Conservation (phyloP, 2,888 invertebrate species). For the Hypolimnas misippus region DNA sequence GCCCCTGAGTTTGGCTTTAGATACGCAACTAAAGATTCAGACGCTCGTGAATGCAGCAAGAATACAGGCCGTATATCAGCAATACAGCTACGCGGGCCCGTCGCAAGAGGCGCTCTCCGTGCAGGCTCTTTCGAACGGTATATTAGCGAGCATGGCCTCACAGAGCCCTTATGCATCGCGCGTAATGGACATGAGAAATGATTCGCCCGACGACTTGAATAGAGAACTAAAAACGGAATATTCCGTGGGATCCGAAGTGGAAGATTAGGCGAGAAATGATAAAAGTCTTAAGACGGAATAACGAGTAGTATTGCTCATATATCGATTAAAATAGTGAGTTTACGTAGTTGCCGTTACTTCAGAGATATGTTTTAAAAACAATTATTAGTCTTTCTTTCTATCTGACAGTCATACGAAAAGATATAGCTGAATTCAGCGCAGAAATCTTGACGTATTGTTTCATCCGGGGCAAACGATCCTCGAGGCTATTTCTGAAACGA, state of each 20-base stretch:
- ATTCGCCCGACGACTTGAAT: slow-evolving; percentile 72
- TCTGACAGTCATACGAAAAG: too few relatives aligned
- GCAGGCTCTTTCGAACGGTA: slow-evolving; percentile 77
- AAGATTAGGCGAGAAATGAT: slow-evolving; percentile 57
- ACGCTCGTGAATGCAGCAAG: slow-evolving; percentile 75
- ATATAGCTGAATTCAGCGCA: not conserved
- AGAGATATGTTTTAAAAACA: not conserved
- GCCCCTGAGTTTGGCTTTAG: slow-evolving; percentile 74
- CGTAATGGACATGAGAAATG: slow-evolving; percentile 61
- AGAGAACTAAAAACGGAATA: slow-evolving; percentile 72
- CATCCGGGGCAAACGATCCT: not conserved
- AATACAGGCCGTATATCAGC: slow-evolving; percentile 79
- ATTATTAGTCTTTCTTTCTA: not conserved
- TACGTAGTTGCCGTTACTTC: slow-evolving; percentile 18
- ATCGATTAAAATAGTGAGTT: slow-evolving; percentile 42
- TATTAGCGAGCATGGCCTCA: slow-evolving; percentile 73
- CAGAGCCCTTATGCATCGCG: slow-evolving; percentile 65
- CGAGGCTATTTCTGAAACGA: not conserved
- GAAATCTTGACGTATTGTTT: not conserved
- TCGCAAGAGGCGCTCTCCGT: slow-evolving; percentile 77
- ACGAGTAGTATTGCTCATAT: slow-evolving; percentile 23
- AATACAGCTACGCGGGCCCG: slow-evolving; percentile 78
- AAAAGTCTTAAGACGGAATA: slow-evolving; percentile 5
- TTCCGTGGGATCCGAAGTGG: slow-evolving; percentile 69
- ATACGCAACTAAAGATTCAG: slow-evolving; percentile 78